phyloP scores from a whole-genome alignment of 92 coral and sea anemone genomes.

The Paragorgia papillata region DNA sequence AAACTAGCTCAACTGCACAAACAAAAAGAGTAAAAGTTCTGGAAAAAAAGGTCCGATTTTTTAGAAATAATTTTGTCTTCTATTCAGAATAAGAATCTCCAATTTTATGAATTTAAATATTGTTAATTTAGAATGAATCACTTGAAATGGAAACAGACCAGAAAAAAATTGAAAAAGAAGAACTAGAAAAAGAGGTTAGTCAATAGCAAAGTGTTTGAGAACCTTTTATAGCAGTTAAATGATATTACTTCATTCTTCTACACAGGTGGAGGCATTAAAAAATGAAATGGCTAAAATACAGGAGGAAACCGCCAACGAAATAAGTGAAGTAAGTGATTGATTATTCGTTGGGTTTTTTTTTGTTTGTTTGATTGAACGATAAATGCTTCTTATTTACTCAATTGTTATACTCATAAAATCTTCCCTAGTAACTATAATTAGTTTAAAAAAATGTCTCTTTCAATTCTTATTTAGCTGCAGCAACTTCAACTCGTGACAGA shows the following conservation, averaged over 20 bases:
- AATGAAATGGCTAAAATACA: conserved; percentile 52
- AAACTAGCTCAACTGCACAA: conserved; percentile 69
- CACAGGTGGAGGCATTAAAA: conserved; percentile 36
- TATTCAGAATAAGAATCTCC: too few species aligned
- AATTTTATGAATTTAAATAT: neutral
- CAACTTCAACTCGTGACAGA: conserved; percentile 34
- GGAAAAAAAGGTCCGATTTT: conserved; percentile 64
- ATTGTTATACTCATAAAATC: too few species aligned
- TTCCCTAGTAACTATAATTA: too few species aligned
- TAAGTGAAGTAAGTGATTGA: conserved; percentile 44
- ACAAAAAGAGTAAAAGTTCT: conserved; percentile 63
- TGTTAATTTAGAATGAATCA: conserved; percentile 11
- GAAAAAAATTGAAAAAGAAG: conserved; percentile 24
- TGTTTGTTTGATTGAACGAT: too few species aligned
- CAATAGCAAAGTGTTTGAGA: neutral
- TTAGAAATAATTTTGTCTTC: neutral
- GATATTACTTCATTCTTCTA: neutral
- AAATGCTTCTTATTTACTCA: too few species aligned
- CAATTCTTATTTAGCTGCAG: conserved; percentile 2
- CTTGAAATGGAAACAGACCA: conserved; percentile 46
- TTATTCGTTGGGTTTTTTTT: neutral
- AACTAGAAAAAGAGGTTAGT: conserved; percentile 35
- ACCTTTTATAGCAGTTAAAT: neutral
- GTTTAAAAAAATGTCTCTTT: too few species aligned
- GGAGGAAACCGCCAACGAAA: conserved; percentile 56